A percentile compares a stretch with the other conserved stretches of the same genome.
phyloP scores from a whole-genome alignment of 2,113 vertebrate genomes.

The Anas platyrhynchos region DNA sequence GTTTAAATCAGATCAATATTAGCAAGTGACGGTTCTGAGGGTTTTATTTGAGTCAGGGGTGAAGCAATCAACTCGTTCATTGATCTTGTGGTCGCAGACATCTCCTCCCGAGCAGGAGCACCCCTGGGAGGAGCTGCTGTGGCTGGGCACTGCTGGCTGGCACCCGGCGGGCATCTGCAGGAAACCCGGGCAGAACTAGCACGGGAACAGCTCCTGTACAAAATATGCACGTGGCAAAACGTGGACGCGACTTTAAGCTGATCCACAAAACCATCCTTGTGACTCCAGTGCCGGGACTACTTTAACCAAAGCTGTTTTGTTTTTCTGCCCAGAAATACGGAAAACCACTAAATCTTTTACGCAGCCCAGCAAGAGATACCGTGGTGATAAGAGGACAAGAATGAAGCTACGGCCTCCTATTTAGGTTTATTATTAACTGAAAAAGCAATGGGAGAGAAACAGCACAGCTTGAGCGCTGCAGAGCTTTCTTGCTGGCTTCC shows the following conservation, averaged over 20 bases:
- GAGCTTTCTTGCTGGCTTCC: rapidly evolving
- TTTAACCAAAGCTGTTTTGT: neutral
- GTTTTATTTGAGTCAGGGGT: neutral
- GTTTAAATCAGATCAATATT: too few relatives aligned
- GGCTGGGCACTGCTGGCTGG: neutral
- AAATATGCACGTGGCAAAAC: neutral
- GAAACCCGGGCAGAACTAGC: neutral
- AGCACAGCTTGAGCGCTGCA: neutral
- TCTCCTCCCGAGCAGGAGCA: neutral
- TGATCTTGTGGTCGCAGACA: rapidly evolving
- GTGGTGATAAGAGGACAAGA: neutral
- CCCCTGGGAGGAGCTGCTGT: neutral
- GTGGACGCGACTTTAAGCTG: neutral
- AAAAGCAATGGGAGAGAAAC: neutral
- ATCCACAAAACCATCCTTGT: neutral
- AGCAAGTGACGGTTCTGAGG: neutral
- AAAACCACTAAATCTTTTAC: neutral
- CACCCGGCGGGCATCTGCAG: too few relatives aligned
- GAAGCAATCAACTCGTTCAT: too few relatives aligned
- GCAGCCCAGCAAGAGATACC: neutral
- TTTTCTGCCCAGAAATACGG: neutral
- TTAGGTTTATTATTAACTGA: neutral
- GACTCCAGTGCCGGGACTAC: neutral
- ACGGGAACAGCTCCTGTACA: neutral
- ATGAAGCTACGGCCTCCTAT: neutral